A percentile compares a stretch with the other conserved stretches of the same genome.
phyloP scores from a whole-genome alignment of 2,113 vertebrate species.

The Mustelus asterias region DNA sequence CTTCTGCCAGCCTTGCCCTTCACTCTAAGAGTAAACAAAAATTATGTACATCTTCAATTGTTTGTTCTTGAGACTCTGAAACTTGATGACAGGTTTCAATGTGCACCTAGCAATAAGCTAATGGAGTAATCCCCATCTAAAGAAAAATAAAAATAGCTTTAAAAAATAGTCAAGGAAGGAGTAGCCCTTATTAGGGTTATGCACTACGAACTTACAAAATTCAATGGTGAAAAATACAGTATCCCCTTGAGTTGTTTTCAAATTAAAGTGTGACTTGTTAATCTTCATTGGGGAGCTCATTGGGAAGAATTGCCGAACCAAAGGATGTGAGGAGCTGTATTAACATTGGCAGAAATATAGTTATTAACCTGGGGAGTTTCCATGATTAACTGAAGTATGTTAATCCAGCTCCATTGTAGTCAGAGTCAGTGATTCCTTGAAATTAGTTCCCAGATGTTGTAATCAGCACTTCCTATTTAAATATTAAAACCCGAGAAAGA shows the following conservation, averaged over 20 bases:
- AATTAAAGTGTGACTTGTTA: neutral
- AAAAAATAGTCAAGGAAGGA: neutral
- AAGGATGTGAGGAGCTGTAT: neutral
- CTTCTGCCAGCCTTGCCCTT: too few relatives aligned
- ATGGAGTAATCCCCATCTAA: neutral
- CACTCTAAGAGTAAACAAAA: too few relatives aligned
- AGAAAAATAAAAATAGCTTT: neutral
- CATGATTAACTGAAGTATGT: neutral
- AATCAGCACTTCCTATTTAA: neutral
- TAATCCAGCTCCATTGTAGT: neutral
- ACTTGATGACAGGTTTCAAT: neutral
- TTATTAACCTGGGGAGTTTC: neutral
- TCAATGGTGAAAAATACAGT: neutral
- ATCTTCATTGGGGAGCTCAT: neutral
- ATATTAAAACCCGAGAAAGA: neutral
- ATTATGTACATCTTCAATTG: neutral
- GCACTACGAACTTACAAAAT: neutral
- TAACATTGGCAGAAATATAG: conserved; percentile 8
- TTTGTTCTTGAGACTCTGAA: neutral
- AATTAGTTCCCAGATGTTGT: conserved; percentile 1
- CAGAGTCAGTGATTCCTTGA: neutral
- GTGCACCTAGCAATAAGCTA: neutral
- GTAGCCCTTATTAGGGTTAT: neutral
- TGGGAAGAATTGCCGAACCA: neutral
- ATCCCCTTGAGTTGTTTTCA: neutral